Evolutionary conservation across 2,113 vertebrate genomes (phyloP).

Genomic region (Dendropsophus ebraccatus): DNA sequence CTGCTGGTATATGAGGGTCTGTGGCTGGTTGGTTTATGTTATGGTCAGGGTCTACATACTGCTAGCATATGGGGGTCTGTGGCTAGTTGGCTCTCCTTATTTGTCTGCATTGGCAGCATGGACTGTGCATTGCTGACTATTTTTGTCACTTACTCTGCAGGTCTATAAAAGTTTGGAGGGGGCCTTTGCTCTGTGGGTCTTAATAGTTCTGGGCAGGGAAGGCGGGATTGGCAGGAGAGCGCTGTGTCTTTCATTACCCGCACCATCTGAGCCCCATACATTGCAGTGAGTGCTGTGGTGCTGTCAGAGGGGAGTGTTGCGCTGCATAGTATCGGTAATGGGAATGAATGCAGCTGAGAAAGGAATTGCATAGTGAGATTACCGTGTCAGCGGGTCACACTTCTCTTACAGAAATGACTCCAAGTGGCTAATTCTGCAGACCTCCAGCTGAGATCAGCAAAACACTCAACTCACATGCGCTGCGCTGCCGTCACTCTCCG

Average conservation of each 20-base stretch:
- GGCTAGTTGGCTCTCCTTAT: too few relatives aligned
- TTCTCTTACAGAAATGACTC: neutral
- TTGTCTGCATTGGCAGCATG: too few relatives aligned
- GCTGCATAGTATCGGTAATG: neutral
- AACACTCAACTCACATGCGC: neutral
- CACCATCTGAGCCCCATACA: slow-evolving; percentile 4
- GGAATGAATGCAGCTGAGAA: slow-evolving; percentile 1
- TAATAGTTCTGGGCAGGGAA: neutral
- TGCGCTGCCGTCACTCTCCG: neutral
- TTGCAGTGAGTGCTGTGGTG: neutral
- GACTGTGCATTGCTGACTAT: neutral
- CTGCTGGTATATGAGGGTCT: neutral
- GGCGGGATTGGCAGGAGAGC: neutral
- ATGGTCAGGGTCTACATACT: neutral
- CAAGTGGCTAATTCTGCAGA: neutral
- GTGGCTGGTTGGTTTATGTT: neutral
- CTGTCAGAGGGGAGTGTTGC: neutral
- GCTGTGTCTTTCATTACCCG: neutral
- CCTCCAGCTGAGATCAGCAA: neutral
- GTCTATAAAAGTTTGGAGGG: neutral
- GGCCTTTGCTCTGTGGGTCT: neutral
- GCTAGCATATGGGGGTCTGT: too few relatives aligned
- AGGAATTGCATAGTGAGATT: neutral
- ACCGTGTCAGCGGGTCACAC: neutral
- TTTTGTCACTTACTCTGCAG: neutral